Conservation (phyloP, 2,888 invertebrate genomes). For the Cheilosia impressa region DNA sequence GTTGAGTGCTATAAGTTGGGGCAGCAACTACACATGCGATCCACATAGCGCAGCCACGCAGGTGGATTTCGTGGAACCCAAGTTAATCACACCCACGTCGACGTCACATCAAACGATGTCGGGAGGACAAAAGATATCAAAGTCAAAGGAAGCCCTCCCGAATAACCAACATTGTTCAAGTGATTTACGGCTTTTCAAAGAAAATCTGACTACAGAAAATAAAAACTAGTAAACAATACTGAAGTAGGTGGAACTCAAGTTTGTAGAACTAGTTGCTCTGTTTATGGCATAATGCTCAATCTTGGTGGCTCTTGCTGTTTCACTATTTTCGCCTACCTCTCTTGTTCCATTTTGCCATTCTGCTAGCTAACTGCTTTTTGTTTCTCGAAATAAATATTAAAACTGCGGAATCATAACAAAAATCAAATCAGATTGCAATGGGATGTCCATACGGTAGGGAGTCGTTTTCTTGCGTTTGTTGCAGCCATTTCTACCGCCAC, state of each 20-base stretch:
- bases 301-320: constrained; percentile 17
- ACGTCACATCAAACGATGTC: constrained; percentile 20
- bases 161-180: background rate
- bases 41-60: constrained; percentile 54
- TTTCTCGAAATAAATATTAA: constrained; percentile 58
- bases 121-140: background rate
- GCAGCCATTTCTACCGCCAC: constrained; percentile 35
- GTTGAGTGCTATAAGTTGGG: constrained; percentile 71
- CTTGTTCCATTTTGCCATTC: constrained; percentile 18
- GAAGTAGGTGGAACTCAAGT: constrained; percentile 50
- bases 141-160: background rate
- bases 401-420: constrained; percentile 67
- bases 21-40: constrained; percentile 68
- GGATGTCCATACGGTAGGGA: constrained; percentile 65
- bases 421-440: constrained; percentile 67
- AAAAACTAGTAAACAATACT: background rate
- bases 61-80: constrained; percentile 49
- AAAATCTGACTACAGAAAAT: constrained; percentile 17
- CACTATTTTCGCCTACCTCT: constrained; percentile 38
- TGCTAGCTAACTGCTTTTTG: constrained; percentile 32
- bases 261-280: constrained; percentile 36
- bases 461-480: background rate
- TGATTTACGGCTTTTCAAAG: background rate
- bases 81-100: constrained; percentile 1
- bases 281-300: constrained; percentile 7